These are phyloP conservation scores for Drosophila incognita DNA, from an alignment of 2,888 invertebrate genomes.

Conservation along the genomic window DNA sequence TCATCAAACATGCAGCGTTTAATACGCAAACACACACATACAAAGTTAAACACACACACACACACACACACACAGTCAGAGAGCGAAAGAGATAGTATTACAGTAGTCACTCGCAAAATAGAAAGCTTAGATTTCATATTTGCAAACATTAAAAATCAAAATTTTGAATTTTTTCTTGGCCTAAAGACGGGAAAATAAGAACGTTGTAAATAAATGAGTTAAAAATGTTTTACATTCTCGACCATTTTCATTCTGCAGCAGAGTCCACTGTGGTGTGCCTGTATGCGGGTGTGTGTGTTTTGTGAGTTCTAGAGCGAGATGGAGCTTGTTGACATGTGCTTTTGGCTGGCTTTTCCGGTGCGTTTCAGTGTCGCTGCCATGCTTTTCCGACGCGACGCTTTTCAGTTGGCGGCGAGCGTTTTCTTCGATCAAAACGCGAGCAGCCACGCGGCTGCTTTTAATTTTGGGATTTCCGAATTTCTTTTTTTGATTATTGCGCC, in stretches of 20 bases:
- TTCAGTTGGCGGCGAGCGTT: slow-evolving; percentile 71
- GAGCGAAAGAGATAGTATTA: not conserved
- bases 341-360: slow-evolving; percentile 69
- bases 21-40: slow-evolving; percentile 52
- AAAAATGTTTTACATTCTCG: not conserved
- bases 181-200: not conserved
- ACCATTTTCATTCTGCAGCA: not conserved
- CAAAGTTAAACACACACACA: not conserved
- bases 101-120: not conserved
- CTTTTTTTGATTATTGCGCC: not conserved
- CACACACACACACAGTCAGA: not conserved
- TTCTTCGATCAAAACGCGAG: slow-evolving; percentile 67
- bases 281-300: slow-evolving; percentile 10
- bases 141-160: not conserved
- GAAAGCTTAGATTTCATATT: not conserved
- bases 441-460: slow-evolving; percentile 41
- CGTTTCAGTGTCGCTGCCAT: slow-evolving; percentile 54
- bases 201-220: not conserved
- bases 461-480: slow-evolving; percentile 11
- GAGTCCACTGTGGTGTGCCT: not conserved
- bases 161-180: not conserved
- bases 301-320: slow-evolving; percentile 43
- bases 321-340: slow-evolving; percentile 50
- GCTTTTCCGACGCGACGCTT: slow-evolving; percentile 45
- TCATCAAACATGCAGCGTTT: slow-evolving; percentile 76